Evolutionary conservation across 2,797 vertebrate species (phyloP).

Genomic region (Orientallactaga sibirica): DNA sequence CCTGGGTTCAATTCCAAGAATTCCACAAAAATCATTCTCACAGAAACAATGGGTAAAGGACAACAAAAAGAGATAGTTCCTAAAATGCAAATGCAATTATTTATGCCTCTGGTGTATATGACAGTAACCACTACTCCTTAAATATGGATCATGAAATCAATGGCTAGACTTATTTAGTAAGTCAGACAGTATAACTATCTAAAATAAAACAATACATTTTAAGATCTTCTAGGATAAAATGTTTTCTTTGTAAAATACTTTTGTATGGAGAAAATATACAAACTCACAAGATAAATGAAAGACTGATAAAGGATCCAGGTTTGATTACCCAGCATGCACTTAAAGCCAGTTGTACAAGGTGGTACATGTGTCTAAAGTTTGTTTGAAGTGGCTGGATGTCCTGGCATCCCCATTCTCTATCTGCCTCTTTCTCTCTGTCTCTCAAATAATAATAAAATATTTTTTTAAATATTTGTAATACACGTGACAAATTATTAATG

Average conservation of each 20-base stretch:
- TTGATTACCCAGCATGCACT: too few relatives aligned
- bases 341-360: too few relatives aligned
- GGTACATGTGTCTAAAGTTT: too few relatives aligned
- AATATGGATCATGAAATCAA: conserved; percentile 47
- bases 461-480: background rate
- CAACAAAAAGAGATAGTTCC: conserved; percentile 2
- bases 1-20: background rate
- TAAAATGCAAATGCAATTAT: conserved; percentile 39
- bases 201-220: conserved; percentile 48
- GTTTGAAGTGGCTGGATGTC: too few relatives aligned
- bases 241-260: conserved; percentile 43
- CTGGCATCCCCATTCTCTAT: too few relatives aligned
- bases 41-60: background rate
- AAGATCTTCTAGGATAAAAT: conserved; percentile 60
- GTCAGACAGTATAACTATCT: conserved; percentile 44
- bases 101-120: background rate
- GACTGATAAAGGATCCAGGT: background rate
- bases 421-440: too few relatives aligned
- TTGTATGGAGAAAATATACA: conserved; percentile 56
- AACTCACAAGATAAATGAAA: conserved; percentile 48
- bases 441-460: too few relatives aligned
- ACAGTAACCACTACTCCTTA: conserved; percentile 33
- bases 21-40: background rate
- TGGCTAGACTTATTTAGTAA: conserved; percentile 52
- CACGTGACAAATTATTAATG: conserved; percentile 40